Evolutionary conservation across 2,113 vertebrate genomes (phyloP), one percentile per base, ranked within the genome.

Genomic region (Gymnocephalus cernua): DNA sequence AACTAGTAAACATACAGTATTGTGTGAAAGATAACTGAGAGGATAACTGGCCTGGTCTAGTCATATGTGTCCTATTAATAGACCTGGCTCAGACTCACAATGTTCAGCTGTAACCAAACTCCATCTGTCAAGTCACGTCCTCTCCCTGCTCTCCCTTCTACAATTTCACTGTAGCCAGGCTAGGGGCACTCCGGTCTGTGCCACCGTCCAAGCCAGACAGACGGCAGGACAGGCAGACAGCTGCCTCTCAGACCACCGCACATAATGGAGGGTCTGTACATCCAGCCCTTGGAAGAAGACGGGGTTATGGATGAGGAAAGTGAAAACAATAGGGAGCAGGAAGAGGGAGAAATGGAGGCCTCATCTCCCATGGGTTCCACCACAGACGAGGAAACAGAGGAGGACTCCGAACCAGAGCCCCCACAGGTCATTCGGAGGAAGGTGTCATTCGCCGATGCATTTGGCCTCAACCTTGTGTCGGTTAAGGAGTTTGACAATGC

Each of bases 361-460:
- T 96, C 91, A 53, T 95, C 95, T 47, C 93, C 94, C 19, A 71
- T 84, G 50, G 93, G 87, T 80, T 95, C 95, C 78, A 69, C 56
- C 79, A 95, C 94, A n/a, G 97, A 97, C 15, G 96, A 96, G 71
- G 94, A 94, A 27, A 86, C 94, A 6, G 97, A 97, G 38, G 96
- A 96, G 65, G 93, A 95, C 32, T 84, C 71, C 0, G 95, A 94
- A 48, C 50, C 93, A 51, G 95, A 96, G 6, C 70, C 81, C 1
- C 91, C 95, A 6, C 57, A 86, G 12, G 91, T 86, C 16, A 75
- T 91, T 2, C 57, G 92, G 69, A 96, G 98, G 87, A 98, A 96
- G 92, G 98, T 99, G 91, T 99, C 98, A 0, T 99, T 99, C 72
- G 98, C 98, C 13, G 98, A 99, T 84, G 96, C 96, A 0, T 97